Percentiles rank a stretch among this genome's conserved stretches.
Evolutionary conservation across 2,113 vertebrate genomes (phyloP).

Genomic region (Ictidomys tridecemlineatus): DNA sequence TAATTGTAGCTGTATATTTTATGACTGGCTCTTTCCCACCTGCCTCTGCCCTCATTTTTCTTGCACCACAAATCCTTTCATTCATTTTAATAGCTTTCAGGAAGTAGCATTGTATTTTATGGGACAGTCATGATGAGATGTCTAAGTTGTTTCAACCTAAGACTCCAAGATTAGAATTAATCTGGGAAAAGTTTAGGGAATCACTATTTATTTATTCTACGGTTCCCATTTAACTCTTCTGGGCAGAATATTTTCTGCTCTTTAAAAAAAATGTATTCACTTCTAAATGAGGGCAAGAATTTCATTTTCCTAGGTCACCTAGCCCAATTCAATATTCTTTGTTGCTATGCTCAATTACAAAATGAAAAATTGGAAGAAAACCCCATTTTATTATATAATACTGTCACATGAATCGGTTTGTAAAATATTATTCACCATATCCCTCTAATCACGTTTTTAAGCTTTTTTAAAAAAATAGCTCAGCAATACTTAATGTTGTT

Average conservation of each 20-base stretch:
- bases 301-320: constrained; percentile 28
- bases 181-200: constrained; percentile 55
- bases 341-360: constrained; percentile 56
- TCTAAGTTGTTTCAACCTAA: constrained; percentile 53
- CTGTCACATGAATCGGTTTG: not conserved
- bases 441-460: constrained; percentile 34
- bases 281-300: constrained; percentile 13
- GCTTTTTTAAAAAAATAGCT: constrained; percentile 38
- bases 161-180: constrained; percentile 63
- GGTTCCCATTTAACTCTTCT: constrained; percentile 62
- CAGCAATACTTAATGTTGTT: constrained; percentile 56
- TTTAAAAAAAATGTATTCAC: constrained; percentile 54
- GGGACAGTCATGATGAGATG: not conserved
- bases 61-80: constrained; percentile 47
- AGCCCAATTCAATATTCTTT: constrained; percentile 39
- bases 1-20: constrained; percentile 35
- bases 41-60: constrained; percentile 58
- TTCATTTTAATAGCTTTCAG: constrained; percentile 53
- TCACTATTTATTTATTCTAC: constrained; percentile 54
- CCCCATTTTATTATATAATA: constrained; percentile 52
- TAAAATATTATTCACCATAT: constrained; percentile 39
- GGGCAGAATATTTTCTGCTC: constrained; percentile 52
- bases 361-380: constrained; percentile 56
- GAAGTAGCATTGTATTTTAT: constrained; percentile 41
- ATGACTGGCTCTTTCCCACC: not conserved